Evolutionary conservation across 2,797 vertebrate species (phyloP), one percentile per base, ranked within the genome.

Genomic region (Avahi laniger): DNA sequence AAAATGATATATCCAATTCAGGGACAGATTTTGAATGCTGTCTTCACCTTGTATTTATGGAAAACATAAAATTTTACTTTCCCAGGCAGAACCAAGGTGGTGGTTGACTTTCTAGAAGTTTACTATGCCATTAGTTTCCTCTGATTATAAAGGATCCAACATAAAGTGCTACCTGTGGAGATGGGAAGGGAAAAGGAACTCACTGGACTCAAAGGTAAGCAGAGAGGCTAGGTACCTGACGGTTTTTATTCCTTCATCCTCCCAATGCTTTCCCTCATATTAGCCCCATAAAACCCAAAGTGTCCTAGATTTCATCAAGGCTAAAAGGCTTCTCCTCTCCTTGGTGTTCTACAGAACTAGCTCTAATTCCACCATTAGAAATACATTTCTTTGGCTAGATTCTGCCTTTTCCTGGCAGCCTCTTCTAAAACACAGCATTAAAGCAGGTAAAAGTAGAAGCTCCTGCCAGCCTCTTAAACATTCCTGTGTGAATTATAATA

Each of bases 21-120:
- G 76, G 70, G 24, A 70, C 1, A n/a, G 84, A 52, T 18, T 43
- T 48, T 38, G 65, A 63, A 82, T 78, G 91, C 67, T 72, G 20
- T 38, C 48, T 72, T 59, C 30, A 48, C 52, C 76, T 50, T 73
- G 59, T 41, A 4, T 89, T 95, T 83, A 91, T 0, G 41, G 93
- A 87, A 96, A 94, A 84, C 73, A 35, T 65, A 82, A 88, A 76
- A 72, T 61, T 95, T 95, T 80, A 89, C 48, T 96, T 93, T 90
- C 61, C 50, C 41, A 84, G 82, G 73, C 84, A 69, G 89, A 80
- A 65, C 33, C n/a, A 78, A 94, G 67, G 65, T 17, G 30, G 90
- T 52, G 81, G 67, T 26, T 79, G 89, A 48, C 59, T 78, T 92
- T 94, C 92, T 94, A 83, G 61, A 97, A 59, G 85, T 96, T 79